phyloP scores from a whole-genome alignment of 2,113 vertebrate species.

The Ctenomys sociabilis region DNA sequence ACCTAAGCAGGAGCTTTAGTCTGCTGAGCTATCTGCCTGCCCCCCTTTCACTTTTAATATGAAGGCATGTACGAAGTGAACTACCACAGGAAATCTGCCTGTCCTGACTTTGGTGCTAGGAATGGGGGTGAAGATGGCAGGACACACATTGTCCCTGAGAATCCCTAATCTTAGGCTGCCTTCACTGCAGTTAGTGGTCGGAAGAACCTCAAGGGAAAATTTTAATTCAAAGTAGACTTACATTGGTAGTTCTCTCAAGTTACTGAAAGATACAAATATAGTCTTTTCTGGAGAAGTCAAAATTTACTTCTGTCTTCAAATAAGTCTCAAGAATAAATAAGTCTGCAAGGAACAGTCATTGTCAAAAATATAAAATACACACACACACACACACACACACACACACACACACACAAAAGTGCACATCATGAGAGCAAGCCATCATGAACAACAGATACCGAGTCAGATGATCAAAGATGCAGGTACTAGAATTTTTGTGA shows the following conservation, averaged over 20 bases:
- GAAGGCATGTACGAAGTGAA: not conserved
- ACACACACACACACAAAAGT: not conserved
- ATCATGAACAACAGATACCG: not conserved
- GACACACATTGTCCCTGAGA: not conserved
- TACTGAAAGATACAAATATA: not conserved
- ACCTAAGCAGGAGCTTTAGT: too few relatives aligned
- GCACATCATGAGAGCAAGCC: not conserved
- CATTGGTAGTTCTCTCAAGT: not conserved
- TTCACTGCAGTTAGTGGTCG: not conserved
- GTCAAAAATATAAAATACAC: not conserved
- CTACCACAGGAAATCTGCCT: not conserved
- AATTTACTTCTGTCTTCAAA: conserved; percentile 2
- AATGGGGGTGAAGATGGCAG: not conserved
- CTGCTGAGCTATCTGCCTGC: too few relatives aligned
- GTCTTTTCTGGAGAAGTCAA: conserved; percentile 5
- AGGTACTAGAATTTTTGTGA: not conserved
- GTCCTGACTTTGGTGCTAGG: not conserved
- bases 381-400: not conserved
- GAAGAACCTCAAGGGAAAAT: conserved; percentile 6
- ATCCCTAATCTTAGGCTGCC: not conserved
- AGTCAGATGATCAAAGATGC: not conserved
- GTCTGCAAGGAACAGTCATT: not conserved
- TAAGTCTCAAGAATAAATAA: conserved; percentile 14
- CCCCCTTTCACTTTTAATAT: not conserved
- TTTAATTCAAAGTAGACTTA: conserved; percentile 5